Conservation (phyloP, 2,797 vertebrate species). For the Poecilia wingei region DNA sequence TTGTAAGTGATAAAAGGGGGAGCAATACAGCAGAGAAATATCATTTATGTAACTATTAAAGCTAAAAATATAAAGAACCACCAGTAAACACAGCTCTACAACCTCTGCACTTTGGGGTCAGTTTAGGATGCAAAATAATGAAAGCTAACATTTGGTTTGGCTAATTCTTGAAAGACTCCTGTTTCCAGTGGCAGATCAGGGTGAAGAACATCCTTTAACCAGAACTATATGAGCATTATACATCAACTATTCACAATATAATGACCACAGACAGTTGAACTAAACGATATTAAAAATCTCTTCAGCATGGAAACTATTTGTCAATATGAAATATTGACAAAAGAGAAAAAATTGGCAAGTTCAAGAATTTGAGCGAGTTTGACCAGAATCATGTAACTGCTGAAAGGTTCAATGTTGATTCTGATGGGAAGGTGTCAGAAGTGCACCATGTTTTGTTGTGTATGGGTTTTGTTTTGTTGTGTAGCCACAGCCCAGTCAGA, state of each 20-base stretch:
- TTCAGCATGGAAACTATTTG: neutral
- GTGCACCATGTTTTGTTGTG: neutral
- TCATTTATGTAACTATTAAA: neutral
- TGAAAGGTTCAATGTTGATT: neutral
- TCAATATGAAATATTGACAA: neutral
- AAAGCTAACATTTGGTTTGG: neutral
- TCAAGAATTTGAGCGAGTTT: neutral
- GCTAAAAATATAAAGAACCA: neutral
- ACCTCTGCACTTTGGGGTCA: neutral
- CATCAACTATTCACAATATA: neutral
- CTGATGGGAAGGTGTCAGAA: neutral
- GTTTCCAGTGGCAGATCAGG: neutral
- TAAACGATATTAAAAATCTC: neutral
- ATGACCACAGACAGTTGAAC: neutral
- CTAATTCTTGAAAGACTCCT: neutral
- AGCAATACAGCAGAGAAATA: neutral
- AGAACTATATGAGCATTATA: neutral
- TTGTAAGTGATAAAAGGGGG: neutral
- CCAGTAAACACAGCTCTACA: neutral
- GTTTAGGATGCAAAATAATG: neutral
- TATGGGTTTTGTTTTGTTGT: neutral
- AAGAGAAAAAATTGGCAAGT: neutral
- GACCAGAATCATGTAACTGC: neutral
- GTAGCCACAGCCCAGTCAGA: neutral
- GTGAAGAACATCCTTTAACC: neutral